Conservation (phyloP, 2,888 invertebrate genomes). For the Tinea pellionella region DNA sequence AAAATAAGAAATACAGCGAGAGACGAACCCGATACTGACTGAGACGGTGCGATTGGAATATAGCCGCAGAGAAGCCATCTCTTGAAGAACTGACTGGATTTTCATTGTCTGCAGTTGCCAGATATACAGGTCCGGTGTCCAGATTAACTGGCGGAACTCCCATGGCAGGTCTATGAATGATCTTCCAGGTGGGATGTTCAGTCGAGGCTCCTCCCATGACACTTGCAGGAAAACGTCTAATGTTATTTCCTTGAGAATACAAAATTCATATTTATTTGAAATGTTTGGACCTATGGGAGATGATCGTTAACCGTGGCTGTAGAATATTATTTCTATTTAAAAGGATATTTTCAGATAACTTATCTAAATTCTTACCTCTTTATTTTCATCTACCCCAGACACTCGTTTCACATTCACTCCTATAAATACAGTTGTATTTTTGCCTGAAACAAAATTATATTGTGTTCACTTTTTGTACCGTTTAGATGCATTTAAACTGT, state of each 20-base stretch:
- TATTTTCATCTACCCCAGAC: conserved; percentile 73
- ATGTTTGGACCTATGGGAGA: background rate
- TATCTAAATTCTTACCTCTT: conserved; percentile 53
- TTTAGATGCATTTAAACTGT: too few relatives aligned
- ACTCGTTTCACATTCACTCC: conserved; percentile 72
- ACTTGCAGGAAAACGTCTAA: conserved; percentile 74
- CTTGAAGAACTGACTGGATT: conserved; percentile 71
- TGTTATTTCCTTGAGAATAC: conserved; percentile 67
- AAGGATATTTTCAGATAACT: background rate
- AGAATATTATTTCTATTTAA: background rate
- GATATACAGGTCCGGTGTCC: conserved; percentile 75
- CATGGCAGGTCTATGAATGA: conserved; percentile 71
- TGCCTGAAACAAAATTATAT: conserved; percentile 32
- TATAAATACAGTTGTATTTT: conserved; percentile 70
- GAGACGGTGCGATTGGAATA: conserved; percentile 73
- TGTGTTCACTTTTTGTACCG: too few relatives aligned
- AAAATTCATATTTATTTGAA: background rate
- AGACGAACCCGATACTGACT: conserved; percentile 73
- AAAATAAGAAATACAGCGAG: background rate
- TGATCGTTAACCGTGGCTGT: background rate
- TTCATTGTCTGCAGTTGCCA: conserved; percentile 73
- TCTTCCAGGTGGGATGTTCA: conserved; percentile 50
- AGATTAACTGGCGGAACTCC: conserved; percentile 70
- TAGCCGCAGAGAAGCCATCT: conserved; percentile 72
- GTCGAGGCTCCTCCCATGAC: conserved; percentile 70